These are phyloP conservation scores for Thelaira solivaga DNA, from an alignment of 2,888 invertebrate genomes.

Conservation along the genomic window DNA sequence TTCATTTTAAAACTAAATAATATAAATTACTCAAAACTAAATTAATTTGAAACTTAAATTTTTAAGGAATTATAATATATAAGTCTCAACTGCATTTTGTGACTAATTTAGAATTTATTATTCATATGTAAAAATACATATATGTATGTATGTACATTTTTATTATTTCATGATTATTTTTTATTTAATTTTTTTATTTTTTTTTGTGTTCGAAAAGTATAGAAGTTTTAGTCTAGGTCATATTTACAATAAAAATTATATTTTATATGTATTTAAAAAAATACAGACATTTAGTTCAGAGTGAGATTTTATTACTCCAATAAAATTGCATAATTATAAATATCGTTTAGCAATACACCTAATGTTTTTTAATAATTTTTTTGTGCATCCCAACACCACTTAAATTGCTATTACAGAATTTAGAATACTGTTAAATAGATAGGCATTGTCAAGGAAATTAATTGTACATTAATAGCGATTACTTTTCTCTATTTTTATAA, in stretches of 20 bases:
- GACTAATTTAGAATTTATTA: constrained; percentile 34
- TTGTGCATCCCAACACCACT: background rate
- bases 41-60: constrained; percentile 7
- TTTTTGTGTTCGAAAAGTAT: too few species aligned
- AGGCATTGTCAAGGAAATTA: too few species aligned
- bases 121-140: constrained; percentile 21
- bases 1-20: constrained; percentile 30
- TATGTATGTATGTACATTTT: constrained; percentile 3
- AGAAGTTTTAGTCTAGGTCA: background rate
- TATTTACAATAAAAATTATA: background rate
- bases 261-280: constrained; percentile 30
- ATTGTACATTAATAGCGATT: too few species aligned
- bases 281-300: constrained; percentile 45
- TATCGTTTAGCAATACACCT: constrained; percentile 17
- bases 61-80: background rate
- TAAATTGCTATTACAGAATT: too few species aligned
- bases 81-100: constrained; percentile 27
- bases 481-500: too few species aligned
- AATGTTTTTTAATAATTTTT: constrained; percentile 17
- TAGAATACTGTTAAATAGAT: too few species aligned
- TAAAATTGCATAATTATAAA: constrained; percentile 29
- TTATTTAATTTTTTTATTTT: constrained; percentile 13
- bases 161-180: constrained; percentile 4
- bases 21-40: too few species aligned
- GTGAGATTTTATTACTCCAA: constrained; percentile 40